Percentiles rank a stretch among this genome's conserved stretches.
Conservation (phyloP, 2,888 invertebrate genomes). For the Lissonota sp. region DNA sequence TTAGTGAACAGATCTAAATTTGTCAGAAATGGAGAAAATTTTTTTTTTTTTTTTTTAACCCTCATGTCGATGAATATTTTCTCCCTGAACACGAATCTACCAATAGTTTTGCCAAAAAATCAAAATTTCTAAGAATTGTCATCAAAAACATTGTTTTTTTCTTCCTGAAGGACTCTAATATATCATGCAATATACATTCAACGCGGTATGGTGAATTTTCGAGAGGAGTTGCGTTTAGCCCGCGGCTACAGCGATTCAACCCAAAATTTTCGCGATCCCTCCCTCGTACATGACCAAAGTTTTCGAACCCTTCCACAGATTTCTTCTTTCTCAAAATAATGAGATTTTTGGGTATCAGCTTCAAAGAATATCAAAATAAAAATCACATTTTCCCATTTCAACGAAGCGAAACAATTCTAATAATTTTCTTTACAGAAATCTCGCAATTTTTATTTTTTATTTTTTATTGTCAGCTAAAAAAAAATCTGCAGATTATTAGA, state of each 20-base stretch:
- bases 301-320: constrained; percentile 12
- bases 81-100: too few relatives aligned
- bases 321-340: not conserved
- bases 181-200: not conserved
- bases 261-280: constrained; percentile 20
- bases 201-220: constrained; percentile 19
- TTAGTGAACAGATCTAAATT: too few relatives aligned
- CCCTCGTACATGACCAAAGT: not conserved
- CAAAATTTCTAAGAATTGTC: too few relatives aligned
- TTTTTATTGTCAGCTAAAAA: not conserved
- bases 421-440: not conserved
- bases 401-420: not conserved
- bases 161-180: too few relatives aligned
- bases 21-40: too few relatives aligned
- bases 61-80: too few relatives aligned
- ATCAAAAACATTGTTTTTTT: too few relatives aligned
- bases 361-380: too few relatives aligned
- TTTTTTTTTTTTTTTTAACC: too few relatives aligned
- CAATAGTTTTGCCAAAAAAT: too few relatives aligned
- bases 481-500: constrained; percentile 37
- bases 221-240: constrained; percentile 16
- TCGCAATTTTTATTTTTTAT: not conserved
- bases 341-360: too few relatives aligned
- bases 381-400: not conserved
- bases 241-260: constrained; percentile 21